These are phyloP conservation scores for Habroteleia sp. DNA, from an alignment of 2,888 invertebrate species.

Conservation along the genomic window DNA sequence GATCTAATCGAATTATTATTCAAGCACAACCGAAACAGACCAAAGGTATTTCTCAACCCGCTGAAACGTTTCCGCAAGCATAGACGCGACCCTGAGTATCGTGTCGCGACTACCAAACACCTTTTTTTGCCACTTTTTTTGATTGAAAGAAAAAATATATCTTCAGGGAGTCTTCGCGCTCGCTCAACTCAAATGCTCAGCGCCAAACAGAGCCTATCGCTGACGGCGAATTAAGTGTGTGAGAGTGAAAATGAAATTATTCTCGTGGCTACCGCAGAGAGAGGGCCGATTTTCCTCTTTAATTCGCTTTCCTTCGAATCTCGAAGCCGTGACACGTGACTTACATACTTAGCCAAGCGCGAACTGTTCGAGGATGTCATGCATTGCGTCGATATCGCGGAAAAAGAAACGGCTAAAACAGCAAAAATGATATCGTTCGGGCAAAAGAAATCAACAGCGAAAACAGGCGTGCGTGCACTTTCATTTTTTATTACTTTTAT, in stretches of 20 bases:
- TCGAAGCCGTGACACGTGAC: slow-evolving; percentile 65
- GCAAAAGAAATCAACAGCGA: slow-evolving; percentile 57
- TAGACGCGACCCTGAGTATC: slow-evolving; percentile 3
- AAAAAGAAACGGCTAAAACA: slow-evolving; percentile 50
- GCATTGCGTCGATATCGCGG: slow-evolving; percentile 58
- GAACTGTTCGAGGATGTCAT: slow-evolving; percentile 59
- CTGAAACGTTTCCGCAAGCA: slow-evolving; percentile 11
- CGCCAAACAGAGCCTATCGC: slow-evolving; percentile 50
- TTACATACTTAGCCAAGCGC: slow-evolving; percentile 64
- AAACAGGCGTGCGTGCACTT: slow-evolving; percentile 29
- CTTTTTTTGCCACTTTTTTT: neutral
- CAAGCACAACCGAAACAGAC: neutral
- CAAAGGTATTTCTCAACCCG: neutral
- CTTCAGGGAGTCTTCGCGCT: slow-evolving; percentile 13
- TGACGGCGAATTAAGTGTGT: slow-evolving; percentile 39
- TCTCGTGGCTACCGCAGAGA: slow-evolving; percentile 21
- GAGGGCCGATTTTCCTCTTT: slow-evolving; percentile 61
- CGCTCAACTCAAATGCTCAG: slow-evolving; percentile 2
- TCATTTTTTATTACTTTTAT: slow-evolving; percentile 34
- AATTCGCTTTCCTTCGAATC: slow-evolving; percentile 63
- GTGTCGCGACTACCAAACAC: slow-evolving; percentile 1
- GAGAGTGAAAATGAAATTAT: slow-evolving; percentile 58
- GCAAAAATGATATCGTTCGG: slow-evolving; percentile 41
- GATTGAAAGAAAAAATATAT: neutral
- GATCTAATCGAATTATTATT: neutral